A percentile compares a stretch with the other conserved stretches of the same genome.
Evolutionary conservation across 1,140 invertebrate species (phyloP).

Genomic region (Apis mellifera): DNA sequence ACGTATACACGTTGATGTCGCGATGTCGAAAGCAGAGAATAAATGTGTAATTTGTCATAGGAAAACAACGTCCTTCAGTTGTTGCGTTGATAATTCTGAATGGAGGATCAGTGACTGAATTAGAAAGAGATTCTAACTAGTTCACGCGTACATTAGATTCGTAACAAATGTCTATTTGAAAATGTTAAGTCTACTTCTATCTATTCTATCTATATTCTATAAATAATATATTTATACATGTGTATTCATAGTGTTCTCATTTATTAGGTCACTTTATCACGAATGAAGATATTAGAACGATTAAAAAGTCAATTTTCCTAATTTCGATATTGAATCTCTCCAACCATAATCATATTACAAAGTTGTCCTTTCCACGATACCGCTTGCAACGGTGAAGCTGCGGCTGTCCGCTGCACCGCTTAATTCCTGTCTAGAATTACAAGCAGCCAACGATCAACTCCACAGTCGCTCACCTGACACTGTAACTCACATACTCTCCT

Average conservation of each 20-base stretch:
- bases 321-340: slow-evolving; percentile 19
- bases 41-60: slow-evolving; percentile 58
- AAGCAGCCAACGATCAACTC: slow-evolving; percentile 57
- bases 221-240: too few relatives aligned
- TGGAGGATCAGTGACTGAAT: slow-evolving; percentile 41
- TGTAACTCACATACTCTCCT: slow-evolving; percentile 16
- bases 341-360: slow-evolving; percentile 49
- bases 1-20: slow-evolving; percentile 40
- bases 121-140: slow-evolving; percentile 25
- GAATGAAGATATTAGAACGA: not conserved
- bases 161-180: not conserved
- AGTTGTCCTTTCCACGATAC: slow-evolving; percentile 57
- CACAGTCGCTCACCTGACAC: slow-evolving; percentile 56
- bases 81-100: slow-evolving; percentile 49
- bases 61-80: slow-evolving; percentile 56
- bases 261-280: too few relatives aligned
- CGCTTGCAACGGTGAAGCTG: slow-evolving; percentile 42
- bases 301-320: slow-evolving; percentile 5
- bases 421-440: slow-evolving; percentile 65
- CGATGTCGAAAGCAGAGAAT: slow-evolving; percentile 18
- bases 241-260: not conserved
- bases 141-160: slow-evolving; percentile 17
- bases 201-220: too few relatives aligned
- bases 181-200: not conserved
- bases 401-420: slow-evolving; percentile 48